Evolutionary conservation across 2,797 vertebrate species (phyloP).

Genomic region (Pseudocheirus occidentalis): DNA sequence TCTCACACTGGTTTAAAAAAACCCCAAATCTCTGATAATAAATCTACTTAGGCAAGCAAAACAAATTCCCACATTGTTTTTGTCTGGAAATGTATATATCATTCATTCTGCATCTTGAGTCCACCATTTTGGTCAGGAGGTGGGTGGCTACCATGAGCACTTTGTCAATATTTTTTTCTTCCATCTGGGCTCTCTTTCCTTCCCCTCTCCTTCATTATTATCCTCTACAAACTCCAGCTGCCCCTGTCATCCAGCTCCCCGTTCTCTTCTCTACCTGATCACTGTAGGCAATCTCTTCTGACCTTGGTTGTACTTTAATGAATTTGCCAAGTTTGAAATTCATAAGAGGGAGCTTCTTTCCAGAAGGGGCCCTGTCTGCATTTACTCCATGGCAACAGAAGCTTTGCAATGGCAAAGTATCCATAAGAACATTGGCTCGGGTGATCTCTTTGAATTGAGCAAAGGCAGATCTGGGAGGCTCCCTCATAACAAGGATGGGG

Average conservation of each 20-base stretch:
- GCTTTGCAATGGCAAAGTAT: background rate
- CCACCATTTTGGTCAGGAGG: background rate
- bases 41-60: background rate
- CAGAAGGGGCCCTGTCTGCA: background rate
- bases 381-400: background rate
- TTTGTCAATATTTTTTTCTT: background rate
- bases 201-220: conserved; percentile 6
- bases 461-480: background rate
- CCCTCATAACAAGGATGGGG: background rate
- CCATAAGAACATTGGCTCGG: background rate
- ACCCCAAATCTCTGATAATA: background rate
- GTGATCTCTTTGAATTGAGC: background rate
- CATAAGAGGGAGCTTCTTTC: background rate
- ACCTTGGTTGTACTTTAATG: background rate
- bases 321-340: background rate
- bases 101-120: background rate
- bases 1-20: background rate
- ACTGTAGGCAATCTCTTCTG: conserved; percentile 8
- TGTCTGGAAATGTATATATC: background rate
- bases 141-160: background rate
- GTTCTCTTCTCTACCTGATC: background rate
- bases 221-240: background rate
- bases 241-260: background rate
- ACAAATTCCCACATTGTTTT: background rate
- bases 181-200: background rate